Conservation (phyloP, 2,113 vertebrate genomes). For the Sinocyclocheilus maitianheensis region DNA sequence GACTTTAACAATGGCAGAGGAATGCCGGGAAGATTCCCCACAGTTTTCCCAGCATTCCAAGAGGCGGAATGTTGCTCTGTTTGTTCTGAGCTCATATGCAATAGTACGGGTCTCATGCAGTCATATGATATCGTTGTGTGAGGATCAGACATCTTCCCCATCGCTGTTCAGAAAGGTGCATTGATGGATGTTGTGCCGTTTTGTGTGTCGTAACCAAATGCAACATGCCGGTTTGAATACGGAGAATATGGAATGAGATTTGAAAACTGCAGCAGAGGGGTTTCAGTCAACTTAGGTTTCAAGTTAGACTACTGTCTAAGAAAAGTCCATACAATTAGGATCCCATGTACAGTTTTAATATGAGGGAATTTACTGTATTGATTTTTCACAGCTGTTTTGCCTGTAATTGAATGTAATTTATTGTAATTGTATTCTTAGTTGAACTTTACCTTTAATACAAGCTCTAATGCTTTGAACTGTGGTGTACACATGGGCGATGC, state of each 20-base stretch:
- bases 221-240: background rate
- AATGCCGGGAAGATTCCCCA: slow-evolving; percentile 13
- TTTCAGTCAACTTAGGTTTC: background rate
- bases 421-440: too few relatives aligned
- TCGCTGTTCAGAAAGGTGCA: background rate
- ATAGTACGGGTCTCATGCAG: background rate
- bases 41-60: slow-evolving; percentile 18
- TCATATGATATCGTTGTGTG: background rate
- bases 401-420: too few relatives aligned
- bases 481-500: too few relatives aligned
- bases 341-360: too few relatives aligned
- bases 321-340: too few relatives aligned
- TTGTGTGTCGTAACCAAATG: background rate
- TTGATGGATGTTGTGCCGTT: background rate
- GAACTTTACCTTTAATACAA: too few relatives aligned
- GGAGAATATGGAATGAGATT: background rate
- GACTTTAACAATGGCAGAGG: slow-evolving; percentile 3
- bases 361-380: too few relatives aligned
- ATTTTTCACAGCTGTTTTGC: too few relatives aligned
- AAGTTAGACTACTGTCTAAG: background rate
- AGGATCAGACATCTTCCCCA: too few relatives aligned
- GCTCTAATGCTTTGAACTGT: too few relatives aligned
- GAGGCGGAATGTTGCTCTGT: background rate
- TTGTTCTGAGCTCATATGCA: background rate
- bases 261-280: background rate